Evolutionary conservation across 2,797 vertebrate species (phyloP).

Genomic region (Iguana delicatissima): DNA sequence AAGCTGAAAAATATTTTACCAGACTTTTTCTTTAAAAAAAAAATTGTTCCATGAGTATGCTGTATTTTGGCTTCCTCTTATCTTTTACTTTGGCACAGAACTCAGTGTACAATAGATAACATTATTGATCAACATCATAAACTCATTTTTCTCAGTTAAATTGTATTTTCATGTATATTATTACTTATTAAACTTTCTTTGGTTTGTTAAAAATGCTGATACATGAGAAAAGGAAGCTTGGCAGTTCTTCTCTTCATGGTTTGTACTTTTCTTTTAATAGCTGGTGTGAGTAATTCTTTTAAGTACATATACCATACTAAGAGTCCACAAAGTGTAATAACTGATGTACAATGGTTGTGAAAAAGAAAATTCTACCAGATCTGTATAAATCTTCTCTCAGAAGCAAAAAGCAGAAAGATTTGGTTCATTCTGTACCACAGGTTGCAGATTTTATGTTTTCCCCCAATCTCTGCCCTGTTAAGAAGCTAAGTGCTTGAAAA

Average conservation of each 20-base stretch:
- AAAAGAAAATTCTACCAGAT: neutral
- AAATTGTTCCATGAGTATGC: neutral
- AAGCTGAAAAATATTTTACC: constrained; percentile 23
- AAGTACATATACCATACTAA: neutral
- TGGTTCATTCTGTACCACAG: neutral
- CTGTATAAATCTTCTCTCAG: neutral
- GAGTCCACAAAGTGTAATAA: neutral
- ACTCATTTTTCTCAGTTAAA: constrained; percentile 10
- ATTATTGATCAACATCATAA: constrained; percentile 13
- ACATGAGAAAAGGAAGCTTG: neutral
- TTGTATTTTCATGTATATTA: neutral
- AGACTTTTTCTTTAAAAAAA: neutral
- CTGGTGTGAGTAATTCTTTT: neutral
- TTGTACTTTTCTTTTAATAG: constrained; percentile 2
- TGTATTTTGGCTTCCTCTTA: constrained; percentile 22
- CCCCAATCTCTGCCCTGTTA: neutral
- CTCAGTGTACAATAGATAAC: constrained; percentile 9
- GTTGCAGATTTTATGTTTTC: neutral
- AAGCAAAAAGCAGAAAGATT: neutral
- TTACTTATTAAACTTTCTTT: constrained; percentile 12
- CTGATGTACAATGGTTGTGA: neutral
- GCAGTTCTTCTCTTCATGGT: neutral
- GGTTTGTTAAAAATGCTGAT: constrained; percentile 11
- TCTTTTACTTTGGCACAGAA: constrained; percentile 31
- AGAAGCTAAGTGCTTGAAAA: neutral